Evolutionary conservation across 2,797 vertebrate genomes (phyloP).

Genomic region (Nasua narica): DNA sequence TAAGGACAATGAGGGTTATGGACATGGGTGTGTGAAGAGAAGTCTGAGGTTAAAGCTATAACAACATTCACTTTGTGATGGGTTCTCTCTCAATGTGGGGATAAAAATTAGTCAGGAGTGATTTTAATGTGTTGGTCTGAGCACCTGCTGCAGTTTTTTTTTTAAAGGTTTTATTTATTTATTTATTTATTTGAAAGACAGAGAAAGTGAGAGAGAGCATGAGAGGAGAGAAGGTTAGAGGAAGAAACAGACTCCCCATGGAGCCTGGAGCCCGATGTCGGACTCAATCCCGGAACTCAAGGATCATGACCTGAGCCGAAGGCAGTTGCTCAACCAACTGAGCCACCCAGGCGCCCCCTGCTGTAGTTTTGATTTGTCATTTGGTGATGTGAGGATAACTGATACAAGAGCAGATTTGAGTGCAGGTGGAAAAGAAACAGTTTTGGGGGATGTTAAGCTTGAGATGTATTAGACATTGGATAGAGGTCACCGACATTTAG

Average conservation of each 20-base stretch:
- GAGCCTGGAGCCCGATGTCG: too few relatives aligned
- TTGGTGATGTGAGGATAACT: background rate
- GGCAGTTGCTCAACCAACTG: too few relatives aligned
- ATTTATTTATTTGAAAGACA: too few relatives aligned
- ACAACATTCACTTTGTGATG: background rate
- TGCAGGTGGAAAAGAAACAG: rapidly evolving
- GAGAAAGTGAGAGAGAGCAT: too few relatives aligned
- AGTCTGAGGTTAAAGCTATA: background rate
- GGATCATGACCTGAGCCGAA: too few relatives aligned
- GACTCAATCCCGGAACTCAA: too few relatives aligned
- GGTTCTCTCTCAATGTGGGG: background rate
- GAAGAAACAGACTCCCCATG: too few relatives aligned
- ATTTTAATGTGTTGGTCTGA: background rate
- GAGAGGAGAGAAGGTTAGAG: too few relatives aligned
- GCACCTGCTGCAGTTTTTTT: background rate
- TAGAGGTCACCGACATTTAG: background rate
- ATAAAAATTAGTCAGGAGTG: background rate
- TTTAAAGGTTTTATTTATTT: too few relatives aligned
- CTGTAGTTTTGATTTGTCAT: background rate
- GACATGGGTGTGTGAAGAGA: background rate
- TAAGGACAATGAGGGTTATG: background rate
- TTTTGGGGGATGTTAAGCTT: background rate
- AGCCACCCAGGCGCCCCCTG: too few relatives aligned
- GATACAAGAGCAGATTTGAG: background rate
- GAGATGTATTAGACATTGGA: background rate